Conservation (phyloP, 1,140 invertebrate species). For the Pseudoatta argentina region DNA sequence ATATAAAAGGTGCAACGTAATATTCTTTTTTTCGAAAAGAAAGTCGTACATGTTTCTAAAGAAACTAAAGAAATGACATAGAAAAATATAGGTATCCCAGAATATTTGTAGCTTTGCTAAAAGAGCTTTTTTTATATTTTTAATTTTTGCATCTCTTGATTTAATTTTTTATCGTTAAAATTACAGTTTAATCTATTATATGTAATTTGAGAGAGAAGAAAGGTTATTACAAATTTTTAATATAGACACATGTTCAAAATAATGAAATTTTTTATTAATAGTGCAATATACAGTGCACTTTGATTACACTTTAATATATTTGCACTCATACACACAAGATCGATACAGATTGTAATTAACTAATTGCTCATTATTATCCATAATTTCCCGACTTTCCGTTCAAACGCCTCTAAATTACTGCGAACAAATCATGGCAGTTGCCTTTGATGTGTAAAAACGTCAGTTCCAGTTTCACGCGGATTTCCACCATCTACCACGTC, state of each 20-base stretch:
- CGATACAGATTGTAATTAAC: conserved; percentile 44
- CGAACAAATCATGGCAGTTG: background rate
- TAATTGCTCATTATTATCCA: conserved; percentile 21
- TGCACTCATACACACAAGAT: background rate
- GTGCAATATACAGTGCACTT: background rate
- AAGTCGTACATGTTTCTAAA: background rate
- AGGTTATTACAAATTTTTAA: background rate
- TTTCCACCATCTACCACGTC: background rate
- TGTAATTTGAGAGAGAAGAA: background rate
- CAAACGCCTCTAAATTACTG: conserved; percentile 22
- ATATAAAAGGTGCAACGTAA: background rate
- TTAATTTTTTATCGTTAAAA: background rate
- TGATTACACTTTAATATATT: background rate
- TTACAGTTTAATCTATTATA: background rate
- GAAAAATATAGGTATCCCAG: background rate
- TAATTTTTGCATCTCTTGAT: background rate
- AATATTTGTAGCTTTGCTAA: background rate
- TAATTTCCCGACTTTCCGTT: conserved; percentile 38
- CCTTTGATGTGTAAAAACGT: conserved; percentile 50
- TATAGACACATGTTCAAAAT: background rate
- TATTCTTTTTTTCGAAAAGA: background rate
- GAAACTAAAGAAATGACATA: background rate
- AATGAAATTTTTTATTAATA: background rate
- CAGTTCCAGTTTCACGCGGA: conserved; percentile 33
- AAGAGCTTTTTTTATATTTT: background rate